Percentiles rank a stretch among this genome's conserved stretches.
phyloP scores from a whole-genome alignment of 2,113 vertebrate species.

The Trematocara marginatum region DNA sequence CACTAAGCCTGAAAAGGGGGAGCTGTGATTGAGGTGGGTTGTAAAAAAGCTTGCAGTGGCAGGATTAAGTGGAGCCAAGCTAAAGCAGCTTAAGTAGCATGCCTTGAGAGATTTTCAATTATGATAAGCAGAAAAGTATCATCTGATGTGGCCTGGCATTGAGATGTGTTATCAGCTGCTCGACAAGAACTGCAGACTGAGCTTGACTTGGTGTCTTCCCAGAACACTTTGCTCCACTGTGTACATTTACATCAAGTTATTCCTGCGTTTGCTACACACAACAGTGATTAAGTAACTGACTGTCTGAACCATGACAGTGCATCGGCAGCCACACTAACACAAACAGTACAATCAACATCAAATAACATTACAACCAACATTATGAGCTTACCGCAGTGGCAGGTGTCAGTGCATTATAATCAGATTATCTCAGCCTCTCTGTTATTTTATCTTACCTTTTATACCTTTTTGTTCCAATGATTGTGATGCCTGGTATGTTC shows the following conservation, averaged over 20 bases:
- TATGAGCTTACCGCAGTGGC: neutral
- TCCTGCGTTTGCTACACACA: neutral
- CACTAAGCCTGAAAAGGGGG: neutral
- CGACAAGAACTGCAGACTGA: neutral
- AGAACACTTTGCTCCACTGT: neutral
- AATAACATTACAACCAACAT: neutral
- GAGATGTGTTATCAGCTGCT: neutral
- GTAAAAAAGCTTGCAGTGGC: neutral
- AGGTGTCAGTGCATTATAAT: neutral
- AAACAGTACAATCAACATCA: neutral
- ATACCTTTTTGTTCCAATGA: neutral
- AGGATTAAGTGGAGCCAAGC: neutral
- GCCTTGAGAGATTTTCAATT: neutral
- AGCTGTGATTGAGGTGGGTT: neutral
- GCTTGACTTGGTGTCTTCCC: neutral
- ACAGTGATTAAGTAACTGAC: neutral
- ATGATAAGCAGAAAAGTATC: neutral
- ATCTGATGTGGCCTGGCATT: neutral
- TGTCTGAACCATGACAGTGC: neutral
- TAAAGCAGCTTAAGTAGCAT: neutral
- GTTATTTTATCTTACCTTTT: neutral
- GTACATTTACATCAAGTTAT: neutral
- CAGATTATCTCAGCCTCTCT: neutral
- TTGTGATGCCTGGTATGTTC: neutral
- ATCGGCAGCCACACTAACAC: neutral